Evolutionary conservation across 2,888 invertebrate species (phyloP).

Genomic region (Metellina segmentata): DNA sequence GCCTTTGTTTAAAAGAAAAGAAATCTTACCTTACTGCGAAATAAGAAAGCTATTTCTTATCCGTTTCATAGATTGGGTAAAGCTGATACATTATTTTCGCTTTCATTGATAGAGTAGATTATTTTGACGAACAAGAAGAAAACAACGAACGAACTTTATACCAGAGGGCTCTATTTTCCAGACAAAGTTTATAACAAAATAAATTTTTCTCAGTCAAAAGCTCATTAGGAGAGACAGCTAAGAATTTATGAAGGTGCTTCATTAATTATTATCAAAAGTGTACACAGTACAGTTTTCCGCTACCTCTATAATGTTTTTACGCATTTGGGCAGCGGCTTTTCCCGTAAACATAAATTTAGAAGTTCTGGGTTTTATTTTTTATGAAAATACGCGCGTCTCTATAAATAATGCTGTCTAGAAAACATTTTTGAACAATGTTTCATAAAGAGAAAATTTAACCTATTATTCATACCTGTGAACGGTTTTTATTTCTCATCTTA

Average conservation of each 20-base stretch:
- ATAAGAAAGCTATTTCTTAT: background rate
- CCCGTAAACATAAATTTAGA: background rate
- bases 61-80: background rate
- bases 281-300: background rate
- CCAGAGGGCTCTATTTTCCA: background rate
- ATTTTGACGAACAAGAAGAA: background rate
- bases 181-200: background rate
- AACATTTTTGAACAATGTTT: too few relatives aligned
- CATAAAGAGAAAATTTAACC: too few relatives aligned
- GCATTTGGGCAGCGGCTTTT: background rate
- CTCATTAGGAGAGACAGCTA: background rate
- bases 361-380: background rate
- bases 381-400: too few relatives aligned
- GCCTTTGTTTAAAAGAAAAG: background rate
- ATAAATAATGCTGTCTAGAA: too few relatives aligned
- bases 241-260: background rate
- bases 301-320: background rate
- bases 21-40: background rate
- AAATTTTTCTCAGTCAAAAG: background rate
- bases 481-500: too few relatives aligned
- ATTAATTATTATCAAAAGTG: constrained; percentile 4
- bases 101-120: background rate
- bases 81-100: constrained; percentile 15
- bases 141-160: background rate
- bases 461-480: too few relatives aligned